phyloP scores from a whole-genome alignment of 2,113 vertebrate species.

The Actenoides lindsayi region DNA sequence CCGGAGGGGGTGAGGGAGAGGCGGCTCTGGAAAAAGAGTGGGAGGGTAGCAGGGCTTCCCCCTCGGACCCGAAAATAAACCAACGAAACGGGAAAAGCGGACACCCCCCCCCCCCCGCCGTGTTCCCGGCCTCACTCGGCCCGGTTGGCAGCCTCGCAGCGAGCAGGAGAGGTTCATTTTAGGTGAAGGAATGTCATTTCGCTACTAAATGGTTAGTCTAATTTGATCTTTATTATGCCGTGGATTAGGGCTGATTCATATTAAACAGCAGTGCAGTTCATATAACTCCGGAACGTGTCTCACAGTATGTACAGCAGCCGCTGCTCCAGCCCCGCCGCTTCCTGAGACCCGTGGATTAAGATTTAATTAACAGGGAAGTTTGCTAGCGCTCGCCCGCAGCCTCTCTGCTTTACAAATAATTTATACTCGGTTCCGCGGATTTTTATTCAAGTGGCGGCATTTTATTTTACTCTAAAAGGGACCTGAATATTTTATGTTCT shows the following conservation, averaged over 20 bases:
- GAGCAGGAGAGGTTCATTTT: slow-evolving; percentile 29
- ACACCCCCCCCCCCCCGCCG: too few species aligned
- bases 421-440: slow-evolving; percentile 22
- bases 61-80: neutral
- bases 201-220: slow-evolving; percentile 74
- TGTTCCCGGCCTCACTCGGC: neutral
- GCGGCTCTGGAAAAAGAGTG: neutral
- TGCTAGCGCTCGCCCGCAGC: slow-evolving; percentile 27
- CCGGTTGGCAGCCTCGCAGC: neutral
- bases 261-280: slow-evolving; percentile 58
- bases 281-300: slow-evolving; percentile 17
- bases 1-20: neutral
- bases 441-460: slow-evolving; percentile 56
- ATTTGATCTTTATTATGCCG: slow-evolving; percentile 70
- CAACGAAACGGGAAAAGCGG: neutral
- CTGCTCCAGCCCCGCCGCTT: neutral
- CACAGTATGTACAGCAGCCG: slow-evolving; percentile 11
- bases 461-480: slow-evolving; percentile 40
- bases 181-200: slow-evolving; percentile 66
- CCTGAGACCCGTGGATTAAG: slow-evolving; percentile 43
- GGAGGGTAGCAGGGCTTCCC: neutral
- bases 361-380: slow-evolving; percentile 68
- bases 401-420: slow-evolving; percentile 56
- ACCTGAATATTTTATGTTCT: slow-evolving; percentile 38
- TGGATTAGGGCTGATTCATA: slow-evolving; percentile 69